These are phyloP conservation scores for Empis stercorea DNA, from an alignment of 2,888 invertebrate species.

Conservation along the genomic window DNA sequence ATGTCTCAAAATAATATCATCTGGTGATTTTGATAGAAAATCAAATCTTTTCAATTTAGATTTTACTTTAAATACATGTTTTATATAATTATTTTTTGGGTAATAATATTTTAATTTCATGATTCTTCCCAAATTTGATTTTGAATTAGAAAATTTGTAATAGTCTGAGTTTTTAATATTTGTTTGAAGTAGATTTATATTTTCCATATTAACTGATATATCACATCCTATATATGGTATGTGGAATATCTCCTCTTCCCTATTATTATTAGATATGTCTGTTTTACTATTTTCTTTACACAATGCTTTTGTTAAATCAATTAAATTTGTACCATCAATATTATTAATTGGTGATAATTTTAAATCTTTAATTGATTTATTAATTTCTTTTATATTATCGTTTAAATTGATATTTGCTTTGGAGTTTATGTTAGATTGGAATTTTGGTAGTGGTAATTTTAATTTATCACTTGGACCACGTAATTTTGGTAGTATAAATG, in stretches of 20 bases:
- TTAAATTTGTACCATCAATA: too few relatives aligned
- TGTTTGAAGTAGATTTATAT: not conserved
- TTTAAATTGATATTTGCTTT: too few relatives aligned
- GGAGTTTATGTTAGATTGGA: too few relatives aligned
- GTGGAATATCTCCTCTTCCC: not conserved
- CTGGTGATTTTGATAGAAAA: constrained; percentile 48
- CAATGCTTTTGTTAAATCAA: too few relatives aligned
- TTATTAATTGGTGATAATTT: too few relatives aligned
- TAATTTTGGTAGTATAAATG: too few relatives aligned
- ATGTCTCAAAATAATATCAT: constrained; percentile 37
- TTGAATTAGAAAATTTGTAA: not conserved
- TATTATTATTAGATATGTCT: too few relatives aligned
- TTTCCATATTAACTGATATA: not conserved
- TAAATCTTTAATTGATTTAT: too few relatives aligned
- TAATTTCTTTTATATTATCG: too few relatives aligned
- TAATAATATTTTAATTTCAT: constrained; percentile 31
- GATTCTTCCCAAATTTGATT: constrained; percentile 35
- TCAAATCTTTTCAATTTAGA: constrained; percentile 35
- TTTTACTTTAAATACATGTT: constrained; percentile 10
- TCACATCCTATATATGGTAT: not conserved
- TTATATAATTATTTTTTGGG: constrained; percentile 16
- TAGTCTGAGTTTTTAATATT: not conserved
- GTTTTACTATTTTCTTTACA: too few relatives aligned
- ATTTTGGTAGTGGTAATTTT: too few relatives aligned
- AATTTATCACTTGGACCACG: too few relatives aligned